Conservation (phyloP, 2,113 vertebrate species). For the Ceyx cyanopectus region DNA sequence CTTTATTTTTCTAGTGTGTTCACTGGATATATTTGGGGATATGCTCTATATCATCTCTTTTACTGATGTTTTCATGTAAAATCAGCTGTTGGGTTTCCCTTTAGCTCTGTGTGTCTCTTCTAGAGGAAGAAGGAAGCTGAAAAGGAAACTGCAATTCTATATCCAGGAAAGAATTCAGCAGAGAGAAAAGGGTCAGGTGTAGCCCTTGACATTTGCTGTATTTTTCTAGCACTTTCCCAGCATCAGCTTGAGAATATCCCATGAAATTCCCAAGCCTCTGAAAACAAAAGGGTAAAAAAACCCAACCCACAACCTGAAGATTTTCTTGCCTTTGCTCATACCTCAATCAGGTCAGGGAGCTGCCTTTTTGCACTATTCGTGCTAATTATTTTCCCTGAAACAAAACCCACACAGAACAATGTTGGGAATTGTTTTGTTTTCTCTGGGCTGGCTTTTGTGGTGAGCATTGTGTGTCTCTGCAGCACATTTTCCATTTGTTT, state of each 20-base stretch:
- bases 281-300: background rate
- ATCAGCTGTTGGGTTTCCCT: background rate
- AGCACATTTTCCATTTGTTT: constrained; percentile 13
- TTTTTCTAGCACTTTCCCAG: background rate
- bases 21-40: background rate
- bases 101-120: background rate
- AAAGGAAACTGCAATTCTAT: background rate
- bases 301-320: background rate
- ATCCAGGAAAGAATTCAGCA: background rate
- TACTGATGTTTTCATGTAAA: background rate
- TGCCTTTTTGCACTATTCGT: background rate
- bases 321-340: background rate
- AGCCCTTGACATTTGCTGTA: background rate
- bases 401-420: background rate
- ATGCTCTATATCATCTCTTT: background rate
- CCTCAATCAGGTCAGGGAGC: background rate
- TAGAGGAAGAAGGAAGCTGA: background rate
- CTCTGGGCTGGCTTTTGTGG: background rate
- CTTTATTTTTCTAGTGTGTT: background rate
- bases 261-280: background rate
- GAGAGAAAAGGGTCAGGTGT: background rate
- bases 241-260: background rate
- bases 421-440: background rate
- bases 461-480: background rate
- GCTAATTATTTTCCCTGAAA: background rate